A percentile compares a stretch with the other conserved stretches of the same genome.
Evolutionary conservation across 2,888 invertebrate species (phyloP).

Genomic region (Oscheius sp.): DNA sequence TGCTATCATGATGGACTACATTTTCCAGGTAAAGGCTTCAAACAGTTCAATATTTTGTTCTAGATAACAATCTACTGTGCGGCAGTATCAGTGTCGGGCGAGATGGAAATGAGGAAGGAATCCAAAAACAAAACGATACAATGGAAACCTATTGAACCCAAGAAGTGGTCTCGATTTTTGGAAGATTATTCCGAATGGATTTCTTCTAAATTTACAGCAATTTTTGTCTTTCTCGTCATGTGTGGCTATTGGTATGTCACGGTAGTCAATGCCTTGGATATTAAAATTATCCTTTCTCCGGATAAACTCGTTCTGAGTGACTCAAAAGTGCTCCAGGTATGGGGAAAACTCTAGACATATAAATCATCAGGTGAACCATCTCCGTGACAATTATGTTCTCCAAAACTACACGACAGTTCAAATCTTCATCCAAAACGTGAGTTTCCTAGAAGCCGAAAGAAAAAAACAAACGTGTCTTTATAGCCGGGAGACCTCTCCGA

Average conservation of each 20-base stretch:
- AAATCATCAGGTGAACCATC: slow-evolving; percentile 52
- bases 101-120: slow-evolving; percentile 44
- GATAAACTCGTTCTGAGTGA: slow-evolving; percentile 64
- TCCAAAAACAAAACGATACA: slow-evolving; percentile 29
- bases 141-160: slow-evolving; percentile 14
- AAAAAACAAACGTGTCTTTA: slow-evolving; percentile 12
- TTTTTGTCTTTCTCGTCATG: slow-evolving; percentile 49
- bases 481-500: slow-evolving; percentile 58
- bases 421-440: slow-evolving; percentile 62
- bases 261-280: slow-evolving; percentile 52
- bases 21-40: slow-evolving; percentile 78
- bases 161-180: slow-evolving; percentile 32
- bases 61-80: slow-evolving; percentile 58
- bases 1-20: slow-evolving; percentile 86
- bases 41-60: not conserved
- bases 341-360: not conserved
- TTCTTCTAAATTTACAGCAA: slow-evolving; percentile 58
- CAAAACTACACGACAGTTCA: slow-evolving; percentile 64
- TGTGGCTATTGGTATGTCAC: slow-evolving; percentile 36
- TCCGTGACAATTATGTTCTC: slow-evolving; percentile 60
- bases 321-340: slow-evolving; percentile 58
- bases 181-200: slow-evolving; percentile 63
- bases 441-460: slow-evolving; percentile 10
- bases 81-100: slow-evolving; percentile 49
- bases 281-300: slow-evolving; percentile 59